Evolutionary conservation across 2,797 vertebrate genomes (phyloP).

Genomic region (Micromesistius poutassou): DNA sequence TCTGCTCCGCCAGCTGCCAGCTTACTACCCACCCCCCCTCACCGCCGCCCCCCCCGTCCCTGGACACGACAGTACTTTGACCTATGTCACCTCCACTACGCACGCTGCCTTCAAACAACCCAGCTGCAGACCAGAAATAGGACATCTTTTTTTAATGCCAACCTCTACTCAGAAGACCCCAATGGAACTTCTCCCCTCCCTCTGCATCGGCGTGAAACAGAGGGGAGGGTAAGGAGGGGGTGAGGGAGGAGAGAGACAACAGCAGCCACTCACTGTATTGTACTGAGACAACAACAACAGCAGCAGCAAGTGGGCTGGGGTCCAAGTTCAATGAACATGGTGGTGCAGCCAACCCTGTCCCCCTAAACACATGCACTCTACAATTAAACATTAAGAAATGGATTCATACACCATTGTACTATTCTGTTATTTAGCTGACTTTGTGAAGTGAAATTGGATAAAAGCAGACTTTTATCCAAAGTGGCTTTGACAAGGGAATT

Average conservation of each 20-base stretch:
- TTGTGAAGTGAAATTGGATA: no score
- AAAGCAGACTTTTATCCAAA: no score
- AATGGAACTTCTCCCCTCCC: background rate
- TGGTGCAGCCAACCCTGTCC: background rate
- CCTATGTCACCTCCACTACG: slow-evolving; percentile 34
- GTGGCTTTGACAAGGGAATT: no score
- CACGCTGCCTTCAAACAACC: slow-evolving; percentile 56
- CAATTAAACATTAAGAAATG: background rate
- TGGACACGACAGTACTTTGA: slow-evolving; percentile 62
- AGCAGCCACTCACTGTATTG: background rate
- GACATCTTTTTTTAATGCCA: slow-evolving; percentile 57
- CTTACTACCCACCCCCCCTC: slow-evolving; percentile 1
- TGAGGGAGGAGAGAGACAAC: background rate
- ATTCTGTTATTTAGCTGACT: no score
- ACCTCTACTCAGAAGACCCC: slow-evolving; percentile 1
- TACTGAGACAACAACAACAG: background rate
- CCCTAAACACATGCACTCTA: background rate
- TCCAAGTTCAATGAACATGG: background rate
- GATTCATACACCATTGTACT: background rate
- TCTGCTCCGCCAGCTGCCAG: slow-evolving; percentile 13
- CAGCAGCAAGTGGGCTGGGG: background rate
- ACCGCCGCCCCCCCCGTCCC: slow-evolving; percentile 2
- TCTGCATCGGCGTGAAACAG: background rate
- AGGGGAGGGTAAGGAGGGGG: slow-evolving; percentile 25
- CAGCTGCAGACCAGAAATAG: slow-evolving; percentile 72